Evolutionary conservation across 2,888 invertebrate species (phyloP).

Genomic region (Platypus cylindrus): DNA sequence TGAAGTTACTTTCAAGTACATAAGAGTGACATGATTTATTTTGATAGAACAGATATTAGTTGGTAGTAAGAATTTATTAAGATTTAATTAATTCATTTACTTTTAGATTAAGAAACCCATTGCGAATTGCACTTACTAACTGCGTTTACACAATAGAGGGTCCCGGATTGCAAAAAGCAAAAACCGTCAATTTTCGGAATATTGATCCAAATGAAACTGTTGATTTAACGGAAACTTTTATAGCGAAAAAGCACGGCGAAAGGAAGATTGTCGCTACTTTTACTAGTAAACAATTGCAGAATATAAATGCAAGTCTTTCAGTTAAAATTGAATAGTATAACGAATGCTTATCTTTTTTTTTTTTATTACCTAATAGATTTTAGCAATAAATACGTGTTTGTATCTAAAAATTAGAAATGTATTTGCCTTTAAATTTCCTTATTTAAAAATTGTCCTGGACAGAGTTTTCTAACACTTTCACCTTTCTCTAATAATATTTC

Average conservation of each 20-base stretch:
- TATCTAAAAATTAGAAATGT: too few species aligned
- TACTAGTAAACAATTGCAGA: constrained; percentile 53
- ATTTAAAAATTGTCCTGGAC: constrained; percentile 18
- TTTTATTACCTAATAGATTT: background rate
- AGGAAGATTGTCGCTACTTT: constrained; percentile 59
- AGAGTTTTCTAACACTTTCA: constrained; percentile 55
- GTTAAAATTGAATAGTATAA: constrained; percentile 44
- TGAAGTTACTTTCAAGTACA: constrained; percentile 36
- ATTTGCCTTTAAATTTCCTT: too few species aligned
- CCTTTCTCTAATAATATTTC: constrained; percentile 79
- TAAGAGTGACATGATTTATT: background rate
- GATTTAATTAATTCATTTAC: constrained; percentile 12
- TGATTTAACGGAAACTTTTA: constrained; percentile 43
- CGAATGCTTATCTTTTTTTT: background rate
- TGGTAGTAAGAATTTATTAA: background rate
- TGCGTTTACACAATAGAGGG: constrained; percentile 61
- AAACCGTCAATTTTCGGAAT: constrained; percentile 49
- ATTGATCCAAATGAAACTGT: constrained; percentile 43
- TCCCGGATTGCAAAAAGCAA: constrained; percentile 52
- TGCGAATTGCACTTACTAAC: constrained; percentile 47
- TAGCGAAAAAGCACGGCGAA: constrained; percentile 50
- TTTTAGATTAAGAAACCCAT: constrained; percentile 57
- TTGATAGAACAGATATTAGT: background rate
- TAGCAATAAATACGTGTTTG: background rate
- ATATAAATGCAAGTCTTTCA: constrained; percentile 54